Evolutionary conservation across 35 echinoderm and acorn worm species (phyloP).

Genomic region (Apostichopus californicus): DNA sequence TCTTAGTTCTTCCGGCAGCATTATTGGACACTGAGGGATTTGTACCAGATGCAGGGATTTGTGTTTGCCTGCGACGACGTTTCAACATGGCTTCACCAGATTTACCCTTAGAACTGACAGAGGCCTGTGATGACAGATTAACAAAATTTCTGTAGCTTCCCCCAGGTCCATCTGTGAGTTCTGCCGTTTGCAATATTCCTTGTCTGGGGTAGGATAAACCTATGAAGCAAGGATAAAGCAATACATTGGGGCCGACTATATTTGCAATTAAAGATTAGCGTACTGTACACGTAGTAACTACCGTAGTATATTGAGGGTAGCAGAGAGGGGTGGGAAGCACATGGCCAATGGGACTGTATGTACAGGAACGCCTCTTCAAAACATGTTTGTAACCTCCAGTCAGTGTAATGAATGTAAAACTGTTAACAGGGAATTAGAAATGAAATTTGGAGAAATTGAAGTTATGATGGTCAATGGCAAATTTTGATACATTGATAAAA

Average conservation of each 20-base stretch:
- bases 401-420: too few species aligned
- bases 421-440: too few species aligned
- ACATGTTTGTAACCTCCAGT: too few species aligned
- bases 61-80: neutral
- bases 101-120: neutral
- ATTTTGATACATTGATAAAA: too few species aligned
- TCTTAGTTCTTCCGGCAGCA: neutral
- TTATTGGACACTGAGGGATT: neutral
- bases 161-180: neutral
- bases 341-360: too few species aligned
- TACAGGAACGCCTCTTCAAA: too few species aligned
- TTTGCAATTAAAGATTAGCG: neutral
- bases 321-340: too few species aligned
- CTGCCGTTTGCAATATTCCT: neutral
- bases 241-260: neutral
- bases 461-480: too few species aligned
- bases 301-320: too few species aligned
- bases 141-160: neutral
- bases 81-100: neutral
- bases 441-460: too few species aligned
- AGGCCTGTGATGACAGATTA: neutral
- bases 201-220: neutral
- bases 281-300: too few species aligned
- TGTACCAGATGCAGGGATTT: neutral
- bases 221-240: slow-evolving; percentile 14